Percentiles rank a stretch among this genome's conserved stretches.
Conservation (phyloP, 2,888 invertebrate genomes). For the Portevinia maculata region DNA sequence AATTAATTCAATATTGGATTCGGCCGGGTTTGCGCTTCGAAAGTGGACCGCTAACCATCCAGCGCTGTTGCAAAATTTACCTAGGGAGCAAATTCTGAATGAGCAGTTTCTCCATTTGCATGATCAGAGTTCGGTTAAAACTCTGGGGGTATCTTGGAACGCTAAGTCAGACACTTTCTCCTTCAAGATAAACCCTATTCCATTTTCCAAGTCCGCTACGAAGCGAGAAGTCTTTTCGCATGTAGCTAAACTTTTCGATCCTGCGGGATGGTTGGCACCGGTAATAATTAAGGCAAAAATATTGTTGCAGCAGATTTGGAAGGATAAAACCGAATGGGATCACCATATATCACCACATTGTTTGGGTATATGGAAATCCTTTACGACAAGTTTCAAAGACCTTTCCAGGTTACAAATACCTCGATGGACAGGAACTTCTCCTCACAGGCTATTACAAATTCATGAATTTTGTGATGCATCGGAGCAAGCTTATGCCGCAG, state of each 20-base stretch:
- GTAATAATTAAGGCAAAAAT: slow-evolving; percentile 50
- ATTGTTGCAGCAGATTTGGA: slow-evolving; percentile 63
- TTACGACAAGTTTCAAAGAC: too few relatives aligned
- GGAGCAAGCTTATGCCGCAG: too few relatives aligned
- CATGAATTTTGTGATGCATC: too few relatives aligned
- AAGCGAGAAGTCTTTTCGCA: slow-evolving; percentile 56
- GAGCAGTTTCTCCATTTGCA: neutral
- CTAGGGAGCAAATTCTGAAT: neutral
- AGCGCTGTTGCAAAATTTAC: neutral
- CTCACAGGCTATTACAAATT: too few relatives aligned
- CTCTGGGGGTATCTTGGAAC: slow-evolving; percentile 55
- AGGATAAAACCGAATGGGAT: slow-evolving; percentile 40
- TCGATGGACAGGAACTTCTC: too few relatives aligned
- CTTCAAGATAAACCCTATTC: slow-evolving; percentile 17
- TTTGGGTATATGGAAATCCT: too few relatives aligned
- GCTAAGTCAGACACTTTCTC: slow-evolving; percentile 26
- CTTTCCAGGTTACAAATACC: too few relatives aligned
- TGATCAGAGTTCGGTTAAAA: slow-evolving; percentile 34
- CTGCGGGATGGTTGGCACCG: slow-evolving; percentile 58
- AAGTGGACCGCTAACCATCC: slow-evolving; percentile 76
- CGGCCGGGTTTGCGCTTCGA: too few relatives aligned
- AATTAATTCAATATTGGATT: too few relatives aligned
- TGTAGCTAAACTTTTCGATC: slow-evolving; percentile 63
- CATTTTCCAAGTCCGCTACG: neutral
- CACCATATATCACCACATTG: too few relatives aligned